Evolutionary conservation across 2,113 vertebrate species (phyloP).

Genomic region (Dolichotis patagonum): DNA sequence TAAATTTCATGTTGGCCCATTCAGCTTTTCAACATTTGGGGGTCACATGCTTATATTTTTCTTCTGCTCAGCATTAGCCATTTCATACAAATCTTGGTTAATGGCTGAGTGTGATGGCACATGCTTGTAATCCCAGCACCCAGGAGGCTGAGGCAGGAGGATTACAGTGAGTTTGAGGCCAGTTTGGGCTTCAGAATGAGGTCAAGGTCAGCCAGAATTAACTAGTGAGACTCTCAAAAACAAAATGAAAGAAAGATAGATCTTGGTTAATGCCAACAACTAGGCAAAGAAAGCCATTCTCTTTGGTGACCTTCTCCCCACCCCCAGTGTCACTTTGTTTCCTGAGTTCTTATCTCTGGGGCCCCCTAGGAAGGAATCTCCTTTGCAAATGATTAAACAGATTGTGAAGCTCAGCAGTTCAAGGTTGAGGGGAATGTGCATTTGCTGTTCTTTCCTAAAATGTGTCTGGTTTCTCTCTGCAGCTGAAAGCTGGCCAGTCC

Average conservation of each 20-base stretch:
- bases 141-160: not conserved
- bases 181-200: not conserved
- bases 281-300: constrained; percentile 31
- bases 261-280: constrained; percentile 31
- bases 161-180: not conserved
- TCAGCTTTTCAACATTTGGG: not conserved
- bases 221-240: not conserved
- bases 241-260: not conserved
- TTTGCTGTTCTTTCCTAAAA: not conserved
- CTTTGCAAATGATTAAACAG: not conserved
- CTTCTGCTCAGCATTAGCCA: not conserved
- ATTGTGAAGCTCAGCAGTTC: not conserved
- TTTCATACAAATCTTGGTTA: not conserved
- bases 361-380: not conserved
- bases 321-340: not conserved
- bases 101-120: not conserved
- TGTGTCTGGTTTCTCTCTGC: constrained; percentile 12
- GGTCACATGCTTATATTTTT: not conserved
- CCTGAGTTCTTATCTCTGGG: not conserved
- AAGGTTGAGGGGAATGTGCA: not conserved
- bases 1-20: not conserved
- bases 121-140: not conserved
- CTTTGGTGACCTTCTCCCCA: not conserved
- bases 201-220: not conserved
- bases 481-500: not conserved